Evolutionary conservation across 2,888 invertebrate species (phyloP).

Genomic region (Pycnomerus fuliginosus): DNA sequence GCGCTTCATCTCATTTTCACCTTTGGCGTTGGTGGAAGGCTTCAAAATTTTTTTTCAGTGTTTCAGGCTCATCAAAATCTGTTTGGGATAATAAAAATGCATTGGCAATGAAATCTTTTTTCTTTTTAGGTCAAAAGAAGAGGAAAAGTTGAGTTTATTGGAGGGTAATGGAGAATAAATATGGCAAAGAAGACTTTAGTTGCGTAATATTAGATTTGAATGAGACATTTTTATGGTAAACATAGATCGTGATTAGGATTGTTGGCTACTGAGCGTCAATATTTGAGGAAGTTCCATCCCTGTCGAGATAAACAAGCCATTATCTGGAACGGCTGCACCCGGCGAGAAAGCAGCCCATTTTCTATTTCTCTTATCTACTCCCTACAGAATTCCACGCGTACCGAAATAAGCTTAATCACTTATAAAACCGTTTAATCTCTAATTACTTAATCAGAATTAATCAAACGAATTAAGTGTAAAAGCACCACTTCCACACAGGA

Average conservation of each 20-base stretch:
- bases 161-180: no score
- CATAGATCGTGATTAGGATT: conserved; percentile 31
- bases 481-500: conserved; percentile 23
- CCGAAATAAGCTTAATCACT: conserved; percentile 25
- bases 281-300: conserved; percentile 28
- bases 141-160: no score
- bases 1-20: no score
- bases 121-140: no score
- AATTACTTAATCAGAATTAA: conserved; percentile 29
- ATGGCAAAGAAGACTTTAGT: no score
- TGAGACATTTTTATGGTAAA: conserved; percentile 28
- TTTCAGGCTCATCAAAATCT: no score
- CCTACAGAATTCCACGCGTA: conserved; percentile 16
- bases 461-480: conserved; percentile 27
- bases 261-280: conserved; percentile 34
- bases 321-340: conserved; percentile 21
- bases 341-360: conserved; percentile 18
- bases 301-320: conserved; percentile 28
- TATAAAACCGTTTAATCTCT: conserved; percentile 27
- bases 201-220: no score
- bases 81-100: no score
- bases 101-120: no score
- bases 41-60: no score
- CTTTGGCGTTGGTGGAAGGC: no score
- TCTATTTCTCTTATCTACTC: conserved; percentile 21